Percentiles rank a stretch among this genome's conserved stretches.
phyloP scores from a whole-genome alignment of 2,797 vertebrate species.

The Delichon dasypus region DNA sequence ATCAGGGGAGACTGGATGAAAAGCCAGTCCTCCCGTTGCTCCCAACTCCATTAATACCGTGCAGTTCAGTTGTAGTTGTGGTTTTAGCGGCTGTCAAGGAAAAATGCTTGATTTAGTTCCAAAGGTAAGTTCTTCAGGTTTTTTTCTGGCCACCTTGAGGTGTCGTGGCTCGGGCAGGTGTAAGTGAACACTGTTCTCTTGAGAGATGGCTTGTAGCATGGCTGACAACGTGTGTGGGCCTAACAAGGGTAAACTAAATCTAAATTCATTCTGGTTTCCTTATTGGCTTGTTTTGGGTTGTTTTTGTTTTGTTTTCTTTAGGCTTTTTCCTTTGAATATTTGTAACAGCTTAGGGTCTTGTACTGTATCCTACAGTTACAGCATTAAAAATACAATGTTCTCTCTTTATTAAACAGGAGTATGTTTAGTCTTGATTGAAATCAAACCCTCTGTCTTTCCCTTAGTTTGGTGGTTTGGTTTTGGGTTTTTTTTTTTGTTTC shows the following conservation, averaged over 20 bases:
- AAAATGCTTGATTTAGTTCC: neutral
- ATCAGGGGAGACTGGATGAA: neutral
- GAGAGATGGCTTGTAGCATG: rapidly evolving
- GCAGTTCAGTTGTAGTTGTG: neutral
- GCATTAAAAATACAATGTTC: neutral
- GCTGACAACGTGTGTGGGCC: rapidly evolving
- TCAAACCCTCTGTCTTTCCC: neutral
- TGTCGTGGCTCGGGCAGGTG: rapidly evolving
- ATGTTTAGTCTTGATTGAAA: neutral
- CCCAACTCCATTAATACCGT: neutral
- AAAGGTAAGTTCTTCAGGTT: neutral
- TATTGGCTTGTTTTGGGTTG: neutral
- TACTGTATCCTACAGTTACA: neutral
- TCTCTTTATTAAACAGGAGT: neutral
- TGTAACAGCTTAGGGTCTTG: neutral
- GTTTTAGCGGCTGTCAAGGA: neutral
- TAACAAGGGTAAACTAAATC: neutral
- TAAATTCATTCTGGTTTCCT: neutral
- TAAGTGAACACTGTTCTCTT: neutral
- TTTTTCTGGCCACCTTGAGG: neutral
- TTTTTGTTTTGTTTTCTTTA: neutral
- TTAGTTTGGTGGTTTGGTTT: neutral
- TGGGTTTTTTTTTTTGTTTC: too few species aligned
- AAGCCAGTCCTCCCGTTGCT: neutral
- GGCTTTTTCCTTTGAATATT: neutral